A percentile compares a stretch with the other conserved stretches of the same genome.
phyloP scores from a whole-genome alignment of 2,888 invertebrate species.

The Eupithecia insigniata region DNA sequence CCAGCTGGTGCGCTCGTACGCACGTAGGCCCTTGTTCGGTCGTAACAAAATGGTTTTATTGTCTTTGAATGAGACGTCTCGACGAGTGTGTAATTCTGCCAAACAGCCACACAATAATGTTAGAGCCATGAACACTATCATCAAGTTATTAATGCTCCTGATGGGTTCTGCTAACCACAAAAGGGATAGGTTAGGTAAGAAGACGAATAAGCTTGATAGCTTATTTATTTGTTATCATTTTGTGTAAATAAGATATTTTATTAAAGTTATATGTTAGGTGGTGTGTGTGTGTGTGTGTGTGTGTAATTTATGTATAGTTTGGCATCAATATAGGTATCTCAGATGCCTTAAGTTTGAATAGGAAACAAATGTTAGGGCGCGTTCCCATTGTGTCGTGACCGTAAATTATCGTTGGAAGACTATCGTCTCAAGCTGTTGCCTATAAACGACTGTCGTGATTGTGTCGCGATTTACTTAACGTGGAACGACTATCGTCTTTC shows the following conservation, averaged over 20 bases:
- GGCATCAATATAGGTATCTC: not conserved
- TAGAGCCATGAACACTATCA: not conserved
- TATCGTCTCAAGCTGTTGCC: too few relatives aligned
- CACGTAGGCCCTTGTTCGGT: too few relatives aligned
- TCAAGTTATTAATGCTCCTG: not conserved
- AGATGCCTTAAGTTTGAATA: not conserved
- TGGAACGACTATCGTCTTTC: too few relatives aligned
- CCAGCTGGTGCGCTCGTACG: too few relatives aligned
- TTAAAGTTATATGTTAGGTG: constrained; percentile 15
- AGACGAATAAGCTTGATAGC: constrained; percentile 17
- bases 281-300: constrained; percentile 23
- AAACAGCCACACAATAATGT: not conserved
- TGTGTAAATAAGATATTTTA: constrained; percentile 37
- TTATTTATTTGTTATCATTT: constrained; percentile 23
- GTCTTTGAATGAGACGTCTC: too few relatives aligned
- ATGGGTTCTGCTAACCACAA: not conserved
- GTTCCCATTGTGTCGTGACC: too few relatives aligned
- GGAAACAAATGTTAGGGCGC: too few relatives aligned
- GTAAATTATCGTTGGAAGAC: too few relatives aligned
- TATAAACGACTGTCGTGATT: too few relatives aligned
- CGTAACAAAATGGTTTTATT: too few relatives aligned
- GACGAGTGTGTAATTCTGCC: too few relatives aligned
- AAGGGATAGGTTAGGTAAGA: not conserved
- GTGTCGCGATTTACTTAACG: too few relatives aligned
- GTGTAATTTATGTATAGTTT: constrained; percentile 8